These are phyloP conservation scores for Fregetta grallaria DNA, from an alignment of 2,113 vertebrate species.

Conservation along the genomic window DNA sequence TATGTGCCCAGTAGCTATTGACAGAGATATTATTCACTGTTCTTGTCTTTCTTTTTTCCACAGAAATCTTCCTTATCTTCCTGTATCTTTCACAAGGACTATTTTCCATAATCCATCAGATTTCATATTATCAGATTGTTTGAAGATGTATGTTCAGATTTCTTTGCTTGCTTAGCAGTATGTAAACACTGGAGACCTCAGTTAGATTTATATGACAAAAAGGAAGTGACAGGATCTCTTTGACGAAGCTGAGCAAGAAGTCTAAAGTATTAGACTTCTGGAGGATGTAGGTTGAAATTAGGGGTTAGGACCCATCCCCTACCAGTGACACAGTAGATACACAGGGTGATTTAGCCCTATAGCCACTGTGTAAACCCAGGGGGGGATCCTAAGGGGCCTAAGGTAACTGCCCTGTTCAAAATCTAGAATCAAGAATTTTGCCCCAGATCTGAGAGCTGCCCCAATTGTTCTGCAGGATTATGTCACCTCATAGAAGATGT, in stretches of 20 bases:
- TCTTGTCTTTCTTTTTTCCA: not conserved
- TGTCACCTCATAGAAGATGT: not conserved
- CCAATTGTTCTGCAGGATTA: not conserved
- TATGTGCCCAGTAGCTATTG: slow-evolving; percentile 3
- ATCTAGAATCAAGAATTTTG: not conserved
- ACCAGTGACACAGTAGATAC: not conserved
- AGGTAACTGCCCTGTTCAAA: not conserved
- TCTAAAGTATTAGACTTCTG: not conserved
- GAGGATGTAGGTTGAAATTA: not conserved
- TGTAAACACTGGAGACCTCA: slow-evolving; percentile 30
- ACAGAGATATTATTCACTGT: slow-evolving; percentile 35
- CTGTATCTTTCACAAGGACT: not conserved
- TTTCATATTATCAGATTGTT: slow-evolving; percentile 50
- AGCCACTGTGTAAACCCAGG: not conserved
- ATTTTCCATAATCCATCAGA: slow-evolving; percentile 44
- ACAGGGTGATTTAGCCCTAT: not conserved
- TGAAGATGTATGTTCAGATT: slow-evolving; percentile 46
- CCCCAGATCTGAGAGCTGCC: not conserved
- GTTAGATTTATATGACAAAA: slow-evolving; percentile 37
- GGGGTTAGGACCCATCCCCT: not conserved
- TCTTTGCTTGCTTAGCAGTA: slow-evolving; percentile 40
- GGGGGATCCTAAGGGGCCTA: not conserved
- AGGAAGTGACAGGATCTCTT: slow-evolving; percentile 32
- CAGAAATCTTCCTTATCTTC: slow-evolving; percentile 22
- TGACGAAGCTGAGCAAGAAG: not conserved